Evolutionary conservation across 2,797 vertebrate species (phyloP).

Genomic region (Novumbra hubbsi): DNA sequence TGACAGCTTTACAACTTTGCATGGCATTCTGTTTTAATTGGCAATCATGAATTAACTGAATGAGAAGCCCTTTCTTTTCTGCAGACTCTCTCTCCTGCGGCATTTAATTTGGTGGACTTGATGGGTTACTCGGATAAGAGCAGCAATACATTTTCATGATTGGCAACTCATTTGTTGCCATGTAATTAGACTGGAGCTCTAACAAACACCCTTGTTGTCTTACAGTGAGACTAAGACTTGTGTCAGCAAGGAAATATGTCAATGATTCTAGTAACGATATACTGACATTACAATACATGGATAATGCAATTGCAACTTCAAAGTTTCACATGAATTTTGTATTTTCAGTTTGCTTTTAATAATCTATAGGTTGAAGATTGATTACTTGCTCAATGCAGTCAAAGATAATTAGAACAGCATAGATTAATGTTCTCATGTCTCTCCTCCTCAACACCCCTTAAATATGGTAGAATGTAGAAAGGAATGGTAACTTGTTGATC

Average conservation of each 20-base stretch:
- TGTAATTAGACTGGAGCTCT: slow-evolving; percentile 73
- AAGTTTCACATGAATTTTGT: background rate
- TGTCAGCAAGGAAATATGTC: slow-evolving; percentile 9
- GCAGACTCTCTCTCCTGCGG: slow-evolving; percentile 69
- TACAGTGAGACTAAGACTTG: slow-evolving; percentile 27
- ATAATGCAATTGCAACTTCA: background rate
- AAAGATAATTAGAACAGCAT: background rate
- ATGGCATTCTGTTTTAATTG: slow-evolving; percentile 79
- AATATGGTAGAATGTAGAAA: too few species aligned
- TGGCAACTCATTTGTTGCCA: slow-evolving; percentile 78
- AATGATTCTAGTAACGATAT: background rate
- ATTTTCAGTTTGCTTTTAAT: background rate
- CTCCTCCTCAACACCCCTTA: too few species aligned
- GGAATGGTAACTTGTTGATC: too few species aligned
- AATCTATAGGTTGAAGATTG: background rate
- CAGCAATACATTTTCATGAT: slow-evolving; percentile 77
- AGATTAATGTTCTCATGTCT: background rate
- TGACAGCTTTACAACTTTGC: slow-evolving; percentile 78
- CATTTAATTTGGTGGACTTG: slow-evolving; percentile 81
- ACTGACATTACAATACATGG: background rate
- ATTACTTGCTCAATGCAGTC: slow-evolving; percentile 1
- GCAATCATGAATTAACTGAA: slow-evolving; percentile 81
- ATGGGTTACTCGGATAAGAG: slow-evolving; percentile 77
- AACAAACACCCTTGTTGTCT: slow-evolving; percentile 58
- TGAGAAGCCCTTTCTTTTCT: slow-evolving; percentile 67